A percentile compares a stretch with the other conserved stretches of the same genome.
Evolutionary conservation across 2,888 invertebrate genomes (phyloP).

Genomic region (Drosophila mettleri): DNA sequence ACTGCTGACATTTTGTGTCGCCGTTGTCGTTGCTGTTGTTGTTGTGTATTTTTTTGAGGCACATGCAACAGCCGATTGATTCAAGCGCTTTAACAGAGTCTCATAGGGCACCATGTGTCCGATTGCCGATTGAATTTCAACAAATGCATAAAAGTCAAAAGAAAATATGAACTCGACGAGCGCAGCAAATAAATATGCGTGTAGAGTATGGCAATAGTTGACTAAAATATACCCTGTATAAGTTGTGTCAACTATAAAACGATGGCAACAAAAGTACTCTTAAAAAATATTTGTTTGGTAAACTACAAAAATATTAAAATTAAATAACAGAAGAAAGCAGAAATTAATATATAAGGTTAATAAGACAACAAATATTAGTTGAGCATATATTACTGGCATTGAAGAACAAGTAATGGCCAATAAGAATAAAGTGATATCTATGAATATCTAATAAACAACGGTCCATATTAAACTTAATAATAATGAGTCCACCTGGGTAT

Average conservation of each 20-base stretch:
- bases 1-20: constrained; percentile 69
- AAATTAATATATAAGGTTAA: too few species aligned
- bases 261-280: too few species aligned
- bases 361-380: not conserved
- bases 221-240: not conserved
- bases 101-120: constrained; percentile 41
- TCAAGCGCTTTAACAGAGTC: constrained; percentile 61
- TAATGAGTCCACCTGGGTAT: too few species aligned
- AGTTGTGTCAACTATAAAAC: too few species aligned
- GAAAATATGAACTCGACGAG: constrained; percentile 41
- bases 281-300: too few species aligned
- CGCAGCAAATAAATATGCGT: not conserved
- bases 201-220: not conserved
- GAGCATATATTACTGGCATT: not conserved
- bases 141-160: constrained; percentile 26
- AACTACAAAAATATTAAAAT: too few species aligned
- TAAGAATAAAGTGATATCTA: not conserved
- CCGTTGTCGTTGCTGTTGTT: not conserved
- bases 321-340: too few species aligned
- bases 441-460: not conserved
- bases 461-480: too few species aligned
- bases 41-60: constrained; percentile 14
- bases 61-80: constrained; percentile 63
- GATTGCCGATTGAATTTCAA: constrained; percentile 55
- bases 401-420: not conserved